A percentile compares a stretch with the other conserved stretches of the same genome.
These are phyloP conservation scores for Lutjanus campechanus DNA, from an alignment of 2,797 vertebrate genomes.

Conservation along the genomic window DNA sequence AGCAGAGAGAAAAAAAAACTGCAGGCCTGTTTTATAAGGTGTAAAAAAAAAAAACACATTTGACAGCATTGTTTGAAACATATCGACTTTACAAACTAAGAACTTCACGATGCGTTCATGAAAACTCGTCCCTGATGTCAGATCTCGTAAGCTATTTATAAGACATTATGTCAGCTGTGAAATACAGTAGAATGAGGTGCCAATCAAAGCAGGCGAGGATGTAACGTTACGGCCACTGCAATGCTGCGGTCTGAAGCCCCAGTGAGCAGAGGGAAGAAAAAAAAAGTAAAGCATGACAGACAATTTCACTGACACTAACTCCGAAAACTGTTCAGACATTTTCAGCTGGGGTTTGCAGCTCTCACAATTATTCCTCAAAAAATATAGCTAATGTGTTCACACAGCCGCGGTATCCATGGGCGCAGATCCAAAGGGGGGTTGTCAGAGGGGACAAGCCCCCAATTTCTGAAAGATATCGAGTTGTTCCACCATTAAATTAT, in stretches of 20 bases:
- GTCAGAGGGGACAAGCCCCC: too few species aligned
- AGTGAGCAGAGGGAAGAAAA: neutral
- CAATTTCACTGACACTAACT: conserved; percentile 11
- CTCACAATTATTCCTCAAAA: conserved; percentile 22
- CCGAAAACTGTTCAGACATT: conserved; percentile 14
- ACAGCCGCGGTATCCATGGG: neutral
- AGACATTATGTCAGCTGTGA: conserved; percentile 41
- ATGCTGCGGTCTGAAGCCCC: conserved; percentile 21
- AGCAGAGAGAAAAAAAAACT: neutral
- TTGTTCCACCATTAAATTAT: too few species aligned
- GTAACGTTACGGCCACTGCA: conserved; percentile 25
- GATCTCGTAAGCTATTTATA: conserved; percentile 27
- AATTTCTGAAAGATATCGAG: too few species aligned
- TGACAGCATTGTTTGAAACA: neutral
- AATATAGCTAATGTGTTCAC: neutral
- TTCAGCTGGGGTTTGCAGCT: conserved; percentile 3
- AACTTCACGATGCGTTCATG: conserved; percentile 11
- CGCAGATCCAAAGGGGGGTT: too few species aligned
- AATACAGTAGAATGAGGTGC: conserved; percentile 31
- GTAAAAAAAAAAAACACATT: conserved; percentile 12
- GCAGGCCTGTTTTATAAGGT: conserved; percentile 10
- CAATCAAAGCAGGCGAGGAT: conserved; percentile 36
- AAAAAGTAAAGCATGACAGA: conserved; percentile 23
- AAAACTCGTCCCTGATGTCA: conserved; percentile 28
- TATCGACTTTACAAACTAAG: conserved; percentile 24